phyloP scores from a whole-genome alignment of 2,113 vertebrate species.

The Myrmecophaga tridactyla region DNA sequence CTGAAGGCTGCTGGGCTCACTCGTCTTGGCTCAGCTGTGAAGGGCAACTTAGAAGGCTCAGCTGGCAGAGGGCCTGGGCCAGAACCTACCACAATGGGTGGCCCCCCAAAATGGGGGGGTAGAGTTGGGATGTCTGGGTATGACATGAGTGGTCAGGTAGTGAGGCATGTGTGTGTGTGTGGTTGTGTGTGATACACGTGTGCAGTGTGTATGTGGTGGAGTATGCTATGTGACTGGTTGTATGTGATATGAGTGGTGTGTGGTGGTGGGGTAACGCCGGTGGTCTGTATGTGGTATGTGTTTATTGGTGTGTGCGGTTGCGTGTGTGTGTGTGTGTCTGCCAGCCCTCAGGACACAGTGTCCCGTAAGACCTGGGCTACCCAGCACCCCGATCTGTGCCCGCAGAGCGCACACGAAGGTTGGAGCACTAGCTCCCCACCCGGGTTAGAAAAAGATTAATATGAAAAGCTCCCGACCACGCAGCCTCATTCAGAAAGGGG shows the following conservation, averaged over 20 bases:
- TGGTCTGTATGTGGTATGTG: neutral
- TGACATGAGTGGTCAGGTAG: neutral
- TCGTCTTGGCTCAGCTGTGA: neutral
- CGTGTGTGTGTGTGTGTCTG: no score
- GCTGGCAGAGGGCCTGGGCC: neutral
- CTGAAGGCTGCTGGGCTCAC: neutral
- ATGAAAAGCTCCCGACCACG: no score
- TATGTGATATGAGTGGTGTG: neutral
- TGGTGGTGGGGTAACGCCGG: neutral
- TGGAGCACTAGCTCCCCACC: no score
- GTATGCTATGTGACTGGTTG: neutral
- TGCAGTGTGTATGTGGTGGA: neutral
- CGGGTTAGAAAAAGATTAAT: no score
- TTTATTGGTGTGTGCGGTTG: neutral
- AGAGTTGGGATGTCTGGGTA: neutral
- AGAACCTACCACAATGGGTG: neutral
- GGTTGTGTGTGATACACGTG: no score
- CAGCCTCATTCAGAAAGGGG: no score
- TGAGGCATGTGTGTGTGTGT: neutral
- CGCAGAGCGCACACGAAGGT: no score
- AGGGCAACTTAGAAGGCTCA: neutral
- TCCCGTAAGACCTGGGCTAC: neutral
- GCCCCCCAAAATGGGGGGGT: neutral
- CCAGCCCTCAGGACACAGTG: neutral
- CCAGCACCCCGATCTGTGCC: neutral